phyloP scores from a whole-genome alignment of 1,140 invertebrate genomes.

The Apis florea region DNA sequence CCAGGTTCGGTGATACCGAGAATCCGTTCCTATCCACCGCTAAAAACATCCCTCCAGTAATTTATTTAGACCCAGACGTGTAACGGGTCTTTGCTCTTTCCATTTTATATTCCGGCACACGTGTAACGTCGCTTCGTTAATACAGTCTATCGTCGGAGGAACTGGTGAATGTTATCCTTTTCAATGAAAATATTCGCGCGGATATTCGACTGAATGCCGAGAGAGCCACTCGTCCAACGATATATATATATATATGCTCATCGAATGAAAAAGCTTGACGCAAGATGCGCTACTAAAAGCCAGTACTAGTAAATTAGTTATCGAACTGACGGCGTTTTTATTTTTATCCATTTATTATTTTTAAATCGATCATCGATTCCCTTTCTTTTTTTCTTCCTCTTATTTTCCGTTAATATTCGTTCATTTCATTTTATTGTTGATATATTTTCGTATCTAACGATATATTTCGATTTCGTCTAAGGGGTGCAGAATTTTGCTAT shows the following conservation, averaged over 20 bases:
- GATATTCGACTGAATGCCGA: slow-evolving; percentile 1
- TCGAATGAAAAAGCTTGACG: slow-evolving; percentile 1
- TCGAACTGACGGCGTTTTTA: background rate
- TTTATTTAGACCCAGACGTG: slow-evolving; percentile 22
- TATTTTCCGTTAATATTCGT: no score
- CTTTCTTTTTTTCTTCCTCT: no score
- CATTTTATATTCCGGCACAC: background rate
- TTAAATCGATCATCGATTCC: background rate
- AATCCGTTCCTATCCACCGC: background rate
- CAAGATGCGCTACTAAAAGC: slow-evolving; percentile 23
- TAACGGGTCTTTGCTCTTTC: background rate
- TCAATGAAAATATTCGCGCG: background rate
- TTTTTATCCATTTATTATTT: no score
- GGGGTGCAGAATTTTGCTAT: no score
- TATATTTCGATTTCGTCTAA: no score
- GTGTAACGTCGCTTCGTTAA: background rate
- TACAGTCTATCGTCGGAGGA: background rate
- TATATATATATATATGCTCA: no score
- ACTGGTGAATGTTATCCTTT: background rate
- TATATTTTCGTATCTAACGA: no score
- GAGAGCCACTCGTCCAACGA: background rate
- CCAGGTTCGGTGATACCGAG: background rate
- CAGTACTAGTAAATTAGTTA: background rate
- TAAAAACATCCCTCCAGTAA: slow-evolving; percentile 21
- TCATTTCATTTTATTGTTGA: no score